phyloP scores from a whole-genome alignment of 2,113 vertebrate species.

The Oryzias melastigma region DNA sequence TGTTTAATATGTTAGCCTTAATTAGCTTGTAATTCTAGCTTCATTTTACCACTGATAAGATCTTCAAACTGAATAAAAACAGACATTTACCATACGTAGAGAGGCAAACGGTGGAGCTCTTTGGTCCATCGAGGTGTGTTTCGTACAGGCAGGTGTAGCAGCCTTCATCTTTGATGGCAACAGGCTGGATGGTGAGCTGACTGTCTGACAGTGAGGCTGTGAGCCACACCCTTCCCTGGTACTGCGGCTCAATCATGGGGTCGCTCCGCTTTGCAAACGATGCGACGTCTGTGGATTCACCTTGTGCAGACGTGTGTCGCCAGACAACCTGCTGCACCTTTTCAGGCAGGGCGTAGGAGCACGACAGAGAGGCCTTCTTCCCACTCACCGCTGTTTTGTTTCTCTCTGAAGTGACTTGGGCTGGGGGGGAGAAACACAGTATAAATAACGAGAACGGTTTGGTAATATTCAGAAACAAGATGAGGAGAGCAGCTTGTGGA shows the following conservation, averaged over 20 bases:
- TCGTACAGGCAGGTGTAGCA: slow-evolving; percentile 78
- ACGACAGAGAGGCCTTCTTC: slow-evolving; percentile 68
- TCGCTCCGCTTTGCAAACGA: slow-evolving; percentile 68
- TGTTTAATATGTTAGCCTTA: too few relatives aligned
- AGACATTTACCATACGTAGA: slow-evolving; percentile 66
- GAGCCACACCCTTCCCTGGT: slow-evolving; percentile 68
- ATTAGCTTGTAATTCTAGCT: too few relatives aligned
- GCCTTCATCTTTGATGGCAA: slow-evolving; percentile 73
- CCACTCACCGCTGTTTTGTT: slow-evolving; percentile 77
- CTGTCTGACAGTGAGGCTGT: slow-evolving; percentile 68
- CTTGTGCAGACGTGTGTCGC: slow-evolving; percentile 50
- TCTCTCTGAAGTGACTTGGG: slow-evolving; percentile 45
- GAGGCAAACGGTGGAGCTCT: slow-evolving; percentile 72
- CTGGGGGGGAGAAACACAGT: slow-evolving; percentile 31
- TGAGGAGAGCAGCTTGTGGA: slow-evolving; percentile 49
- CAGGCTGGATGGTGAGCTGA: slow-evolving; percentile 71
- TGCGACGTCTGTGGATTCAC: slow-evolving; percentile 57
- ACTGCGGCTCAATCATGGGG: slow-evolving; percentile 69
- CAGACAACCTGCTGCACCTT: slow-evolving; percentile 74
- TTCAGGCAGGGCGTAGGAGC: slow-evolving; percentile 74
- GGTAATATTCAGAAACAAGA: slow-evolving; percentile 46
- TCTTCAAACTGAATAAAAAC: neutral
- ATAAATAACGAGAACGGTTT: neutral
- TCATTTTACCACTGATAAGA: too few relatives aligned
- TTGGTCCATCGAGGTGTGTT: slow-evolving; percentile 52